Evolutionary conservation across 1,140 invertebrate species (phyloP).

Genomic region (Andrena cerasifolii): DNA sequence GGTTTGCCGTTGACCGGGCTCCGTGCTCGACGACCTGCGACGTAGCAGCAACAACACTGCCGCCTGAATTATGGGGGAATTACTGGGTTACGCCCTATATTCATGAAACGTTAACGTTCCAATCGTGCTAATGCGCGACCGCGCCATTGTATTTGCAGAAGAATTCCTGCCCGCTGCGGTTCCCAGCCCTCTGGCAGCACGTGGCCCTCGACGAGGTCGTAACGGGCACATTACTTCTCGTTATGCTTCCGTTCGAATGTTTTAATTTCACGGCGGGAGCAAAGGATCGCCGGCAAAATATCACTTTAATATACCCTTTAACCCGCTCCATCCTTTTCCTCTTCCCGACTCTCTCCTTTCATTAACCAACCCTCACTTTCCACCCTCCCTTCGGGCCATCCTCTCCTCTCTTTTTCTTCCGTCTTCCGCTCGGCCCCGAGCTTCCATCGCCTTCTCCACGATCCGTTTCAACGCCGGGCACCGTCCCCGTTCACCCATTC

Average conservation of each 20-base stretch:
- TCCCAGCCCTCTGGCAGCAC: no score
- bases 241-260: slow-evolving; percentile 18
- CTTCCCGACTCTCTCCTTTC: no score
- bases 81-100: slow-evolving; percentile 42
- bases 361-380: not conserved
- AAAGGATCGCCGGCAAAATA: not conserved
- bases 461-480: not conserved
- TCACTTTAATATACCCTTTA: no score
- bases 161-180: no score
- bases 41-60: slow-evolving; percentile 17
- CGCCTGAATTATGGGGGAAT: slow-evolving; percentile 62
- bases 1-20: not conserved
- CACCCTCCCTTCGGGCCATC: not conserved
- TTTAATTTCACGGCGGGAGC: slow-evolving; percentile 22
- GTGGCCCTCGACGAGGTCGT: no score
- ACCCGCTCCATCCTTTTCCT: no score
- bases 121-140: slow-evolving; percentile 29
- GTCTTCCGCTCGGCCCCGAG: not conserved
- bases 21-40: slow-evolving; percentile 4
- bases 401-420: not conserved
- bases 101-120: slow-evolving; percentile 64
- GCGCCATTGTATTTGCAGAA: no score
- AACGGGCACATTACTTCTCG: not conserved
- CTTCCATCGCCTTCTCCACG: not conserved
- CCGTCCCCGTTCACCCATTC: slow-evolving; percentile 6